Percentiles rank a stretch among this genome's conserved stretches.
These are phyloP conservation scores for Stegastes partitus DNA, from an alignment of 2,113 vertebrate genomes.

Conservation along the genomic window DNA sequence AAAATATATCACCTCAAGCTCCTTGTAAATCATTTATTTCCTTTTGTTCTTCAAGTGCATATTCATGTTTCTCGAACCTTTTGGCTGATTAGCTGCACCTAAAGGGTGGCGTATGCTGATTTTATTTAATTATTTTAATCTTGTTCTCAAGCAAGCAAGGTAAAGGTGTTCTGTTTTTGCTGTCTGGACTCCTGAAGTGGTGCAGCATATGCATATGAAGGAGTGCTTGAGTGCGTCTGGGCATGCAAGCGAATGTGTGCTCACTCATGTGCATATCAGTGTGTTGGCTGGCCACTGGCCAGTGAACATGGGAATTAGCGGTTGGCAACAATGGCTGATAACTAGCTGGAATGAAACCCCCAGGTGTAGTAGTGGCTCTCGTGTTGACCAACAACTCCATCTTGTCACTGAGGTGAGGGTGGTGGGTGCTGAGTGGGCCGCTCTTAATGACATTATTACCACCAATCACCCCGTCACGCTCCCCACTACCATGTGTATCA, in stretches of 20 bases:
- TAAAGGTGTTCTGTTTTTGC: not conserved
- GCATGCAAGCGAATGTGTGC: conserved; percentile 12
- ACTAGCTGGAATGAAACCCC: conserved; percentile 67
- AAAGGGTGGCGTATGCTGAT: not conserved
- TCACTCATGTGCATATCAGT: conserved; percentile 19
- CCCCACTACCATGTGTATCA: conserved; percentile 52
- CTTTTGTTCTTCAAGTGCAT: not conserved
- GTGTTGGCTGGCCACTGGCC: conserved; percentile 34
- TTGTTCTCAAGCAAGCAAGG: not conserved
- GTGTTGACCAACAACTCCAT: conserved; percentile 44
- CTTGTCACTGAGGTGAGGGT: conserved; percentile 43
- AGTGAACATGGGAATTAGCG: conserved; percentile 46
- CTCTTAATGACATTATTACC: conserved; percentile 64
- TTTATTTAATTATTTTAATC: not conserved
- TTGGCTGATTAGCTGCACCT: not conserved
- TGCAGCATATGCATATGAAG: conserved; percentile 10
- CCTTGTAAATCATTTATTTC: not conserved
- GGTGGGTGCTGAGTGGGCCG: conserved; percentile 21
- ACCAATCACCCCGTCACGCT: conserved; percentile 42
- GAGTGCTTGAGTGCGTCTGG: conserved; percentile 4
- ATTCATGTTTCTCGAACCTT: not conserved
- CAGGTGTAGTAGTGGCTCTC: conserved; percentile 65
- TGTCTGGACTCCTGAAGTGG: conserved; percentile 3
- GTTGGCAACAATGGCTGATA: conserved; percentile 55
- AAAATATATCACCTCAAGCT: not conserved